A percentile compares a stretch with the other conserved stretches of the same genome.
phyloP scores from a whole-genome alignment of 2,113 vertebrate genomes.

The Xenus cinereus region DNA sequence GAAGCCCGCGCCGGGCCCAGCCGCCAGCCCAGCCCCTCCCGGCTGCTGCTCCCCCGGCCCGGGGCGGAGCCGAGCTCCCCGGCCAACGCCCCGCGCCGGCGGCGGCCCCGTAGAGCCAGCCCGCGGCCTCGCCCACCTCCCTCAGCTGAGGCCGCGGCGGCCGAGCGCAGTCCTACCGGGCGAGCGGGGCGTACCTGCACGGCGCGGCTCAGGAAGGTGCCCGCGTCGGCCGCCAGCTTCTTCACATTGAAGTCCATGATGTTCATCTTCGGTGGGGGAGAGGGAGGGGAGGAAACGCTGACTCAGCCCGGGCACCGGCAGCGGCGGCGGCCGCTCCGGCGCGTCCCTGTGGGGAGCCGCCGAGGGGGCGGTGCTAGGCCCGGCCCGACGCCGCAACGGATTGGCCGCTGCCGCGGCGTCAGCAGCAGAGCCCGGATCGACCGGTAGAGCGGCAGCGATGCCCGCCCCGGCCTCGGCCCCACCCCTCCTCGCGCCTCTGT shows the following conservation, averaged over 20 bases:
- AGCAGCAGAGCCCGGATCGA: background rate
- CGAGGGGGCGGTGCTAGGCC: background rate
- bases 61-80: background rate
- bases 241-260: constrained; percentile 95
- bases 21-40: background rate
- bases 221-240: constrained; percentile 91
- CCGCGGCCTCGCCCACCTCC: background rate
- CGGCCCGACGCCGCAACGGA: background rate
- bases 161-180: background rate
- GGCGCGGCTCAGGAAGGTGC: constrained; percentile 92
- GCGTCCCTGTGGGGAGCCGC: background rate
- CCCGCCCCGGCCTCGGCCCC: no score
- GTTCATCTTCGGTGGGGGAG: constrained; percentile 35
- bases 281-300: background rate
- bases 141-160: background rate
- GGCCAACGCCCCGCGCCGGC: background rate
- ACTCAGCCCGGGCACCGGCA: background rate
- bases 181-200: constrained; percentile 82
- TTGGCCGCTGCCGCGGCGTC: background rate
- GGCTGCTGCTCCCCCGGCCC: background rate
- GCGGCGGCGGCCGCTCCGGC: background rate
- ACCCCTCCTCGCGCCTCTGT: no score
- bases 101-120: background rate
- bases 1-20: background rate
- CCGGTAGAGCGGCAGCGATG: background rate